phyloP scores from a whole-genome alignment of 2,113 vertebrate species.

The Melanerpes formicivorus region DNA sequence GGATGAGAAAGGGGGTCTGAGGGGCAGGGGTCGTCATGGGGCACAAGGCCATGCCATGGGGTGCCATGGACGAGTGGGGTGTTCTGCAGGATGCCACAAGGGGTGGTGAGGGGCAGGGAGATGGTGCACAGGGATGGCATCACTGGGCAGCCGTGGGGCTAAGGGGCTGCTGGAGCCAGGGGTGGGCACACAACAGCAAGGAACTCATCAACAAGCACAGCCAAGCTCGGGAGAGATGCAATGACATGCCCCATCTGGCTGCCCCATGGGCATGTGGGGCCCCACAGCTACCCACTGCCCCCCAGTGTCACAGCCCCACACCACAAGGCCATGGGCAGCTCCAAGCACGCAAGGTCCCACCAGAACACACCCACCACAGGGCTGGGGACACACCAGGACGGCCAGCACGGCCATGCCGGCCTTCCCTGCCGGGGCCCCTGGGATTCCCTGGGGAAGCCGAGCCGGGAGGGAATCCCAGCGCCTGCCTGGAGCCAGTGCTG shows the following conservation, averaged over 20 bases:
- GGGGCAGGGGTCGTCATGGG: not conserved
- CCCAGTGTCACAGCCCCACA: fast-evolving
- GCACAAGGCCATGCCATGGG: not conserved
- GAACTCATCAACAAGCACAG: not conserved
- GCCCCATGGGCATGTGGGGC: not conserved
- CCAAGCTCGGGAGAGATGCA: not conserved
- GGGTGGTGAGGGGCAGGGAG: not conserved
- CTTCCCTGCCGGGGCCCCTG: constrained; percentile 3
- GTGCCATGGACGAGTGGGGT: too few species aligned
- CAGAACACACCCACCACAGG: not conserved
- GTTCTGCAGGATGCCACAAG: too few species aligned
- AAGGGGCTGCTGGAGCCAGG: not conserved
- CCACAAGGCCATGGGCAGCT: not conserved
- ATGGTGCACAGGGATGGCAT: not conserved
- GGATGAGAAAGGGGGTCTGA: not conserved
- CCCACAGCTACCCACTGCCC: not conserved
- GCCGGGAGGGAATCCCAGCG: constrained; percentile 34
- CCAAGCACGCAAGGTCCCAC: fast-evolving
- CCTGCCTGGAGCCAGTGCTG: constrained; percentile 45
- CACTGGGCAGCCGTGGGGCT: not conserved
- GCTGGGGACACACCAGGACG: not conserved
- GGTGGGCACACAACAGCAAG: not conserved
- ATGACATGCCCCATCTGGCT: not conserved
- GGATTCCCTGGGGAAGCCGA: constrained; percentile 50
- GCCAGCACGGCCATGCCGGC: not conserved